phyloP scores from a whole-genome alignment of 2,797 vertebrate genomes.

The Aplochiton taeniatus region DNA sequence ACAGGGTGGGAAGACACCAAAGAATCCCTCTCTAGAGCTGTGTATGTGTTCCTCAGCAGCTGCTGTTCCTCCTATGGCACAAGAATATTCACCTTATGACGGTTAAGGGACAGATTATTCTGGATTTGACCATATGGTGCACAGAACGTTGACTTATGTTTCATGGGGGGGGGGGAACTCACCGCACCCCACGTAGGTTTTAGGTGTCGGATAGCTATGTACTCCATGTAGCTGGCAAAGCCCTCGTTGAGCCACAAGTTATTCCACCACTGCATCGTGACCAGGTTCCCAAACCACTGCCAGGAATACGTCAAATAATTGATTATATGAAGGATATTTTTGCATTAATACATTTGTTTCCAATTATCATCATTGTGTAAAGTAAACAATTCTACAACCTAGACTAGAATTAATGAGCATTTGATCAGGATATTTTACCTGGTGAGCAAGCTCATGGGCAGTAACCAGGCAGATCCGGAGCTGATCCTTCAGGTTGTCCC shows the following conservation, averaged over 20 bases:
- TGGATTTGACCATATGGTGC: too few relatives aligned
- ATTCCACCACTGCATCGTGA: constrained; percentile 58
- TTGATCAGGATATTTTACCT: constrained; percentile 20
- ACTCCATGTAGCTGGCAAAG: constrained; percentile 58
- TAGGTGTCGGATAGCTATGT: constrained; percentile 41
- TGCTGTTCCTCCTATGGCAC: constrained; percentile 11
- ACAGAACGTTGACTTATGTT: too few relatives aligned
- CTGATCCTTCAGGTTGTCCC: constrained; percentile 4
- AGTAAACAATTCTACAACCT: not conserved
- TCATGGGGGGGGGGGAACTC: not conserved
- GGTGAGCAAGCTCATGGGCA: constrained; percentile 35
- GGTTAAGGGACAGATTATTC: too few relatives aligned
- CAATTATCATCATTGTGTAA: not conserved
- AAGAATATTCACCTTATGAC: not conserved
- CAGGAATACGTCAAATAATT: not conserved
- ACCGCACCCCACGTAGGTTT: constrained; percentile 52
- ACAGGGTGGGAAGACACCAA: constrained; percentile 18
- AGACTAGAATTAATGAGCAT: not conserved
- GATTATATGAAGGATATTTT: not conserved
- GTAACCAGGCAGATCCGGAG: constrained; percentile 22
- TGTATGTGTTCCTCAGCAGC: constrained; percentile 6
- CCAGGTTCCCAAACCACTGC: constrained; percentile 36
- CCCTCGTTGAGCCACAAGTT: constrained; percentile 58
- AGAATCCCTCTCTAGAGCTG: constrained; percentile 24
- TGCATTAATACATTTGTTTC: not conserved